Evolutionary conservation across 2,797 vertebrate genomes (phyloP), one percentile per base, ranked within the genome.

Genomic region (Amniataba percoides): DNA sequence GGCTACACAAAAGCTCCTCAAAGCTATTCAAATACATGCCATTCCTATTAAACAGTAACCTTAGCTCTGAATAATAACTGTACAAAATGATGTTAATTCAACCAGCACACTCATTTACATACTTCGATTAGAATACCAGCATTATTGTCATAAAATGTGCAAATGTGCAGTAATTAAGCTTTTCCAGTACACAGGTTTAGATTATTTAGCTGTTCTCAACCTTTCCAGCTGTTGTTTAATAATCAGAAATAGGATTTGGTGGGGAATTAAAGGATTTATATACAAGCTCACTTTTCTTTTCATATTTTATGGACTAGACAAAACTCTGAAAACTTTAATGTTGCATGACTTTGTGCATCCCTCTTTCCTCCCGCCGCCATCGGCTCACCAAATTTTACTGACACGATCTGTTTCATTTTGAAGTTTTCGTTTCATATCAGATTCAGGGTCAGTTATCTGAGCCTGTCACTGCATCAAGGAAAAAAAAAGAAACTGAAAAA

Each of bases 391-490:
- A 65, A 72, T 77, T 57, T 40, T 16, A 31, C 66, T 75, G 79
- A 71, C 70, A 21, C 59, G 57, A 81, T 80, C 61, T n/a, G 78
- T 74, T 86, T 86, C 4, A 21, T 80, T 84, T 82, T 74, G 39
- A 55, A 64, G 77, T 75, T 77, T 66, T 19, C 40, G 25, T 66
- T 66, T 62, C 45, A 31, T 60, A 74, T 81, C 70, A 63, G 53
- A 75, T 82, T 74, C 78, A 34, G 58, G 71, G 74, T 77, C 77
- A 64, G 57, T 74, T 77, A 78, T 88, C 73, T 53, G 64, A 78
- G 40, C 4, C 75, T 67, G 72, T 67, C 82, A 75, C 64, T 52
- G 16, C 60, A 65, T 16, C 57, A 1, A 5, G 53, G 63, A 39
- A 51, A 34, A 31, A 31, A 31, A 31, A 31, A 31, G 5, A 31